Evolutionary conservation across 2,797 vertebrate species (phyloP).

Genomic region (Lates japonicus): DNA sequence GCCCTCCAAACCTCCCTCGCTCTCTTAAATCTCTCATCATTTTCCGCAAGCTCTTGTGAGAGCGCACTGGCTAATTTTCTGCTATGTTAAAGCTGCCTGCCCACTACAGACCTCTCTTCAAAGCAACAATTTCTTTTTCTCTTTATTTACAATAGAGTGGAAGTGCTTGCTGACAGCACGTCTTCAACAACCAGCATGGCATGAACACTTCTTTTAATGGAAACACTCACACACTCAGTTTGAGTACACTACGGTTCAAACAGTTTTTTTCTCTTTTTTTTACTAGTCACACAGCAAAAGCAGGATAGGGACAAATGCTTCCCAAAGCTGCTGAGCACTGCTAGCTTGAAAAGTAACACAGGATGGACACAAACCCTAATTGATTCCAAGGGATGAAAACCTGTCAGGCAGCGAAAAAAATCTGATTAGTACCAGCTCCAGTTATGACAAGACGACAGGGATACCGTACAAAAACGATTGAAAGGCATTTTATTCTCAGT

Average conservation of each 20-base stretch:
- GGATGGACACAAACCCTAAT: slow-evolving; percentile 49
- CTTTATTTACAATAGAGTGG: slow-evolving; percentile 54
- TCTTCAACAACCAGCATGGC: slow-evolving; percentile 21
- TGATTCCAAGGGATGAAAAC: slow-evolving; percentile 69
- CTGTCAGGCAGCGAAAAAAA: slow-evolving; percentile 46
- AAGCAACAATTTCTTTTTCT: slow-evolving; percentile 55
- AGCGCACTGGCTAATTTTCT: slow-evolving; percentile 55
- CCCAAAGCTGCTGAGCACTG: slow-evolving; percentile 40
- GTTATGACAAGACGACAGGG: slow-evolving; percentile 55
- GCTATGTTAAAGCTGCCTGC: slow-evolving; percentile 64
- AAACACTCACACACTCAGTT: slow-evolving; percentile 36
- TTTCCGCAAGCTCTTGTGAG: slow-evolving; percentile 27
- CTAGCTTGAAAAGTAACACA: slow-evolving; percentile 28
- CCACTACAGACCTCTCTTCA: slow-evolving; percentile 52
- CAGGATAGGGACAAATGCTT: slow-evolving; percentile 24
- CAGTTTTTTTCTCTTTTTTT: slow-evolving; percentile 9
- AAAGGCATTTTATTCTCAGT: slow-evolving; percentile 46
- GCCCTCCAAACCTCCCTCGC: neutral
- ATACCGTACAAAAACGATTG: slow-evolving; percentile 35
- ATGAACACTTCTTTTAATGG: slow-evolving; percentile 26
- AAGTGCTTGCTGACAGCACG: slow-evolving; percentile 43
- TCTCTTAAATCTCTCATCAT: slow-evolving; percentile 53
- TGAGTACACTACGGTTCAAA: slow-evolving; percentile 13
- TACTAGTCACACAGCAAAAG: slow-evolving; percentile 29
- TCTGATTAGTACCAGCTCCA: slow-evolving; percentile 58